Evolutionary conservation across 2,797 vertebrate genomes (phyloP), one percentile per base, ranked within the genome.

Genomic region (Periparus ater): DNA sequence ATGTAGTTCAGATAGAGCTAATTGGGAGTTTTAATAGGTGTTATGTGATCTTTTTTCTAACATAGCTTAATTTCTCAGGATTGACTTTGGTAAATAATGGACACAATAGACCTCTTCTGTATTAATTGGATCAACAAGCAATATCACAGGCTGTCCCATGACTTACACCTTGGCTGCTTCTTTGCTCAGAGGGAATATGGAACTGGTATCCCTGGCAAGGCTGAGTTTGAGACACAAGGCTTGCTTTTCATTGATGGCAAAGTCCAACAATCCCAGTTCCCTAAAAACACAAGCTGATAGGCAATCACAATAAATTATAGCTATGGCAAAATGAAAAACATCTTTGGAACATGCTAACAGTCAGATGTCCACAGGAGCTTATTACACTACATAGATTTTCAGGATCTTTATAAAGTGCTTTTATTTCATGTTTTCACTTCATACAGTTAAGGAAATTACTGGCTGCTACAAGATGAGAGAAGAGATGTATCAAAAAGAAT

Each of bases 171-270:
- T 45, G 38, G 17, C 51, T 78, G 55, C 26, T 51, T 34, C 55
- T 58, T 27, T 75, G 4, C 10, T 73, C 54, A 21, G 10, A 44
- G n/a, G 29, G 17, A 67, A 48, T 8, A 26, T 22, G 27, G 50
- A 63, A 22, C 32, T 67, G n/a, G 7, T 13, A 16, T 18, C 10
- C 13, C 21, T 71, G 48, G 15, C 4, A 3, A 0, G 0, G 9
- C 14, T 25, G 4, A 25, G 7, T 62, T 61, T 42, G 54, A 50
- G 67, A n/a, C 8, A 42, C 1, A 8, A 42, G 15, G 6, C 11
- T 55, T 58, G 36, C 1, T 2, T 84, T 82, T 54, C 57, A 7
- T 10, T 40, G 23, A 26, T 50, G n/a, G 36, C 29, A 19, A 73
- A 29, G 29, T 45, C 55, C 2, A 2, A 2, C 1, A 4, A 32